Evolutionary conservation across 2,888 invertebrate species (phyloP).

Genomic region (Plebejus argus): DNA sequence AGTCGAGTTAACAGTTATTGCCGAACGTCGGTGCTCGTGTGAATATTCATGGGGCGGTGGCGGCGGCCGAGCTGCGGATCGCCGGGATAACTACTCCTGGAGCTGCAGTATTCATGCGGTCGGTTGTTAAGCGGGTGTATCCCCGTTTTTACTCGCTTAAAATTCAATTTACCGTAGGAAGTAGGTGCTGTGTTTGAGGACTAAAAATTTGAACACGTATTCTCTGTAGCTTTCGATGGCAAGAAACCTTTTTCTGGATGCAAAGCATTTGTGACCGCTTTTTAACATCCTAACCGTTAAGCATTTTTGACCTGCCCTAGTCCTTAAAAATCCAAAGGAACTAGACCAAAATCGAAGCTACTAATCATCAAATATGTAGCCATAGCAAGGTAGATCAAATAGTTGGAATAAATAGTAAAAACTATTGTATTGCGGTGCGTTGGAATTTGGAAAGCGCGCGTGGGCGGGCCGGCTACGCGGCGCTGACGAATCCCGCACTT

Average conservation of each 20-base stretch:
- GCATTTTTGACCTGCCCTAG: neutral
- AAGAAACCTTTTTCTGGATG: neutral
- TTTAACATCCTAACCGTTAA: neutral
- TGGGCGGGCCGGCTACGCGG: slow-evolving; percentile 74
- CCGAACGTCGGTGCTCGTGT: slow-evolving; percentile 56
- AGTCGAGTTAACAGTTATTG: slow-evolving; percentile 72
- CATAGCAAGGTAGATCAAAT: neutral
- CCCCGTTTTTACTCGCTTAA: neutral
- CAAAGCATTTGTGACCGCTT: neutral
- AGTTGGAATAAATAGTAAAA: slow-evolving; percentile 13
- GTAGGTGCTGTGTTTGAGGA: neutral
- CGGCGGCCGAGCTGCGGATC: slow-evolving; percentile 53
- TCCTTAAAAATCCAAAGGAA: neutral
- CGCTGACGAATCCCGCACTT: slow-evolving; percentile 75
- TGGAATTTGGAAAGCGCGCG: slow-evolving; percentile 80
- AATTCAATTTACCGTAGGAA: neutral
- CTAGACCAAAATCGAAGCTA: neutral
- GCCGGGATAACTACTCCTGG: slow-evolving; percentile 48
- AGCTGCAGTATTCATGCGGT: slow-evolving; percentile 46
- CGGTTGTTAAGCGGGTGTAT: slow-evolving; percentile 42
- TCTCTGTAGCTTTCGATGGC: neutral
- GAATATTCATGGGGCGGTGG: slow-evolving; percentile 67
- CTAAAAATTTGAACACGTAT: neutral
- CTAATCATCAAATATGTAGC: neutral
- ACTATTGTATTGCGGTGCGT: slow-evolving; percentile 70